These are phyloP conservation scores for Botrylloides violaceus DNA, from an alignment of 23 tunicate species.

Conservation along the genomic window DNA sequence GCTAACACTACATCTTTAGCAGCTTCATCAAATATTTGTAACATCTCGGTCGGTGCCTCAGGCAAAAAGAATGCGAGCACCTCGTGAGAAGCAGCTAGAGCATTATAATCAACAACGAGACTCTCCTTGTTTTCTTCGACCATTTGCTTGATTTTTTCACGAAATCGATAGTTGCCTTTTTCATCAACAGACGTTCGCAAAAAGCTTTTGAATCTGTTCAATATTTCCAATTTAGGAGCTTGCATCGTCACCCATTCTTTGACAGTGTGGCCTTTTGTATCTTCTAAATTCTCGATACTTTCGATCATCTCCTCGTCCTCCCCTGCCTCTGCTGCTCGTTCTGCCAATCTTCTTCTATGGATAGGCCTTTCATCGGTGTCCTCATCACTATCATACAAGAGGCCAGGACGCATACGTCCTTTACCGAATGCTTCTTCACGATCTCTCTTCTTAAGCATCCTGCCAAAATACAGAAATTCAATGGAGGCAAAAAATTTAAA, in stretches of 20 bases:
- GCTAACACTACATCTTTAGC: slow-evolving; percentile 80
- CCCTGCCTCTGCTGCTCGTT: slow-evolving; percentile 94
- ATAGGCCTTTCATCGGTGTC: slow-evolving; percentile 68
- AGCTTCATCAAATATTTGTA: slow-evolving; percentile 88
- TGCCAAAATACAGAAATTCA: neutral
- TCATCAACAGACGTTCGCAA: slow-evolving; percentile 78
- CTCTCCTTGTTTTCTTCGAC: slow-evolving; percentile 99
- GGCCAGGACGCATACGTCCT: slow-evolving; percentile 82
- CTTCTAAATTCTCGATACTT: slow-evolving; percentile 95
- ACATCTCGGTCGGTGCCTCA: slow-evolving; percentile 93
- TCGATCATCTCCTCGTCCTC: slow-evolving; percentile 95
- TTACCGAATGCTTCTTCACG: slow-evolving; percentile 75
- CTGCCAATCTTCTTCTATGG: slow-evolving; percentile 76
- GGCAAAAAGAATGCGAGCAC: slow-evolving; percentile 95
- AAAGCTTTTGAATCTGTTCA: slow-evolving; percentile 73
- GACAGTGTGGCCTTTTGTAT: slow-evolving; percentile 96
- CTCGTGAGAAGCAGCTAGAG: slow-evolving; percentile 71
- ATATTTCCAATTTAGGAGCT: slow-evolving; percentile 75
- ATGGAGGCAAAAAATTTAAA: neutral
- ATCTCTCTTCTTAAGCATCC: slow-evolving; percentile 67
- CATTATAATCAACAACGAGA: slow-evolving; percentile 80
- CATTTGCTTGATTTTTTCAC: slow-evolving; percentile 95
- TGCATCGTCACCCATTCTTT: slow-evolving; percentile 95
- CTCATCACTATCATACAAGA: slow-evolving; percentile 78
- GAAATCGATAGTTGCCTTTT: slow-evolving; percentile 76